Conservation (phyloP, 92 coral and sea anemone species). For the Galaxea fascicularis region DNA sequence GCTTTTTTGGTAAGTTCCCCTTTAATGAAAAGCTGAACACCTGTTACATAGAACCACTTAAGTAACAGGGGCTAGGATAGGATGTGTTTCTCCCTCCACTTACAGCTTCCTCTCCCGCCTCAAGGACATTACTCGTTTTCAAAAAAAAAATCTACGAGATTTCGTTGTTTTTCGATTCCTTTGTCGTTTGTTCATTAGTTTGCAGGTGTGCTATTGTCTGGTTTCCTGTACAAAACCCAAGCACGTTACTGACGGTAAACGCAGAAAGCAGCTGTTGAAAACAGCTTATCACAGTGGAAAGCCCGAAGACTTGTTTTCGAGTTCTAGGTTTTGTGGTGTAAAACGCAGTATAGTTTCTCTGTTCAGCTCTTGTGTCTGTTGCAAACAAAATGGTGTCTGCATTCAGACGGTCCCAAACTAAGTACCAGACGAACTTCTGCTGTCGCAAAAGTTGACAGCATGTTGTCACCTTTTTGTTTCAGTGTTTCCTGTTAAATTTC, state of each 20-base stretch:
- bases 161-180: not conserved
- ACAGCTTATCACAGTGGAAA: not conserved
- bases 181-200: not conserved
- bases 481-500: not conserved
- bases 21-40: too few species aligned
- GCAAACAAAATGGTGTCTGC: too few species aligned
- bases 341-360: not conserved
- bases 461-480: not conserved
- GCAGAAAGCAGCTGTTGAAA: not conserved
- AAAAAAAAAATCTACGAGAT: not conserved
- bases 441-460: not conserved
- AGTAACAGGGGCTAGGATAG: too few species aligned
- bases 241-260: not conserved
- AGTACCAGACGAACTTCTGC: not conserved
- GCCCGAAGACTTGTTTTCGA: not conserved
- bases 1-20: too few species aligned
- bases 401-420: not conserved
- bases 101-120: too few species aligned
- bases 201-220: slow-evolving; percentile 3
- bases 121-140: too few species aligned
- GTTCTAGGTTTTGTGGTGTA: not conserved
- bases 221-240: not conserved
- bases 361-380: not conserved
- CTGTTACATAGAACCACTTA: too few species aligned
- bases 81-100: too few species aligned